phyloP scores from a whole-genome alignment of 2,113 vertebrate genomes.

The Hippocampus zosterae region DNA sequence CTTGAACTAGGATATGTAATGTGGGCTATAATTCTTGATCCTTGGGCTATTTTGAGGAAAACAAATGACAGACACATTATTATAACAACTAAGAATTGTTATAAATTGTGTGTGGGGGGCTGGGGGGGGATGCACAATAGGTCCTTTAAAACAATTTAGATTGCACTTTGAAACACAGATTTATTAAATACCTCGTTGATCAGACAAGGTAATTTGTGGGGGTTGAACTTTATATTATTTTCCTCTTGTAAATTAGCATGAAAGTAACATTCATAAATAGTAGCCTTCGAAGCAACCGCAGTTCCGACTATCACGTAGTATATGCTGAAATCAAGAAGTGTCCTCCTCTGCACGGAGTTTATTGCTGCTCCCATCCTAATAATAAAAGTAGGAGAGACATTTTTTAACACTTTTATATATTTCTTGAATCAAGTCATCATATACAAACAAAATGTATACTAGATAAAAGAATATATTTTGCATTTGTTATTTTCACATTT shows the following conservation, averaged over 20 bases:
- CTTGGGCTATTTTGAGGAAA: too few species aligned
- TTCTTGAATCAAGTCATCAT: too few species aligned
- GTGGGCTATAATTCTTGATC: too few species aligned
- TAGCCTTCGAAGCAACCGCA: neutral
- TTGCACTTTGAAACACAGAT: constrained; percentile 7
- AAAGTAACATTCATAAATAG: neutral
- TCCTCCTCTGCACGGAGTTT: neutral
- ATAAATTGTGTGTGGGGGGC: too few species aligned
- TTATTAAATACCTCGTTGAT: constrained; percentile 30
- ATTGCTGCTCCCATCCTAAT: neutral
- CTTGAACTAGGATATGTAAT: neutral
- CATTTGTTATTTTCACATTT: too few species aligned
- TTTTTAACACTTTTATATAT: too few species aligned
- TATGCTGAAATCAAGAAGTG: neutral
- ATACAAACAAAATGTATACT: too few species aligned
- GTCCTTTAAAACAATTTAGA: constrained; percentile 7
- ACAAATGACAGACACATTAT: too few species aligned
- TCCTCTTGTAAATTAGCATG: neutral
- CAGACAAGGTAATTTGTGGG: constrained; percentile 1
- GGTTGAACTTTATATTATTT: neutral
- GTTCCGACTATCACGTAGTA: neutral
- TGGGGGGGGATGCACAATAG: too few species aligned
- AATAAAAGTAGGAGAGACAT: too few species aligned
- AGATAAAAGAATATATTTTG: too few species aligned
- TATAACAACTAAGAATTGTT: too few species aligned